Base-by-base conservation (phyloP, 2,113 vertebrate species). In the Cathartes aura region DNA sequence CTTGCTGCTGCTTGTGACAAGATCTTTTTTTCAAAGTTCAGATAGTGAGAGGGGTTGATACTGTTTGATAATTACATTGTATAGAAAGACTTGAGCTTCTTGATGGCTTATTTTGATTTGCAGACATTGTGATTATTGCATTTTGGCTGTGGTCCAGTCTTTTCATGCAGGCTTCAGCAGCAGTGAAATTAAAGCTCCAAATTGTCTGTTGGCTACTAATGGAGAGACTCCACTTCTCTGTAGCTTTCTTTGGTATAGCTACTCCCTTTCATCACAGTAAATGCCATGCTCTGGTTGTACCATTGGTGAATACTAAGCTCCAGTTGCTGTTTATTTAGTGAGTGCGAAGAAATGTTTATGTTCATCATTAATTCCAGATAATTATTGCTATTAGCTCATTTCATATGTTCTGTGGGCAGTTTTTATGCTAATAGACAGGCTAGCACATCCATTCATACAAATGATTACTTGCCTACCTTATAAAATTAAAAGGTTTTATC, bases 301-400 rank as follows among this genome's bases (percentile, higher is more conserved):
- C 20, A 4, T 19, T 79, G 71, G 34, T 80, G 67, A 82, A 71
- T 67, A n/a, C 4, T 80, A 72, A 93, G 15, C 29, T 82, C 15
- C 45, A 75, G 73, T 85, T 86, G 48, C 70, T 72, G 29, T 92
- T 96, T 88, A 45, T 87, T 87, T 80, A 93, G 24, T 1, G 2
- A 90, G 13, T 60, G 45, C 48, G 95, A 88, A 96, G 43, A 91
- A 96, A 79, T 87, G 56, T 96, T 89, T 95, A 71, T 58, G 42
- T 82, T 75, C 58, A 18, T 88, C 8, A 45, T 79, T 94, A 95
- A 89, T 97, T 95, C 52, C 36, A 73, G 75, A 20, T 88, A 95
- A 96, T 97, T 97, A 83, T 88, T 98, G 92, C 85, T 92, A 59
- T 96, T 97, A 86, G 20, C 64, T 95, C 67, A 26, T 94, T 92